Evolutionary conservation across 2,888 invertebrate genomes (phyloP), one percentile per base, ranked within the genome.

Genomic region (Lithosia quadra): DNA sequence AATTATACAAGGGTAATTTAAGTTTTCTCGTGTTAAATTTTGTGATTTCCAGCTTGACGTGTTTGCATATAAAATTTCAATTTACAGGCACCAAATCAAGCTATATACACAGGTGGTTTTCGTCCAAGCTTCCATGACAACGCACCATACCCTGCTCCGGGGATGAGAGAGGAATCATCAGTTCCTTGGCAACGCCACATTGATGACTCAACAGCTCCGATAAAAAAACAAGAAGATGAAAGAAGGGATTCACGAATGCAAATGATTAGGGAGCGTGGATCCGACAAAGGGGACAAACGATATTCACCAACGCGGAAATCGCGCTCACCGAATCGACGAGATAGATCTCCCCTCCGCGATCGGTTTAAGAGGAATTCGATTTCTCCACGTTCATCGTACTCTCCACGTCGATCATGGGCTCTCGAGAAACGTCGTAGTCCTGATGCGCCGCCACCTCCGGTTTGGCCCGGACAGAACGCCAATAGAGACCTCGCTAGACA

Each of bases 51-150:
- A 61, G 64, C 64, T 71, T 63, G 77, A 75, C 75, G 75, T 86
- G 83, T 89, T 88, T 90, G 89, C 92, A 91, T 90, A 87, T 84
- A 83, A 84, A 84, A 84, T 92, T 94, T 94, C 82, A 88, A 90
- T 93, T 94, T 94, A 81, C 94, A 94, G 94, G 93, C 91, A 80
- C 82, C 89, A 85, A 92, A 88, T 74, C 90, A 91, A 90, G 86
- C 86, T 88, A 89, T 89, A 86, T 94, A 92, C 89, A 84, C 92
- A 87, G 91, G 90, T 89, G 92, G 90, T 78, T 93, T 90, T 75
- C 91, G 90, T 57, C 86, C 87, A 59, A 88, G 80, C 73, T 66
- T 73, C 55, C 85, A 82, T 72, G 91, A 91, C 62, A 88, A 80
- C 75, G 83, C 74, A 28, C 87, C 86, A 71, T 92, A 90, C 62